A percentile compares a stretch with the other conserved stretches of the same genome.
Evolutionary conservation across 2,797 vertebrate genomes (phyloP).

Genomic region (Scyliorhinus canicula): DNA sequence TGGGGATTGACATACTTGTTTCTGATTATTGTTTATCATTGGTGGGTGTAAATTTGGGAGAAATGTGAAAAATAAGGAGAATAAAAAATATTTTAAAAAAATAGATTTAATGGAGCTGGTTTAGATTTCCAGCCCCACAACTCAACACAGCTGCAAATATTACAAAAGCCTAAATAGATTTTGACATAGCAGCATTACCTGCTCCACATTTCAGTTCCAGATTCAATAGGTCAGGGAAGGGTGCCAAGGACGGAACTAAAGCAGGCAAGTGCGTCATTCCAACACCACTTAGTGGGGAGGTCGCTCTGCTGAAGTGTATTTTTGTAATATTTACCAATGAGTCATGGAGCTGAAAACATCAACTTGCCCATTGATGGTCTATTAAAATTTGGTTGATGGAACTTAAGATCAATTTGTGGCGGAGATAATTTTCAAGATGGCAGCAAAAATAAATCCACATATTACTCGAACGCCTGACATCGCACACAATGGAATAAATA

Average conservation of each 20-base stretch:
- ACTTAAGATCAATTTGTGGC: background rate
- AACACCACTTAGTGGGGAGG: background rate
- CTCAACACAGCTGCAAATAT: background rate
- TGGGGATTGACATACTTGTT: too few relatives aligned
- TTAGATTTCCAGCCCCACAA: constrained; percentile 3
- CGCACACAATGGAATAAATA: background rate
- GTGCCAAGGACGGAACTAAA: background rate
- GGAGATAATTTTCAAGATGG: background rate
- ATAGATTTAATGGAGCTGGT: background rate
- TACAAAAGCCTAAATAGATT: background rate
- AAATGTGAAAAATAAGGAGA: too few relatives aligned
- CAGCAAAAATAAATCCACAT: background rate
- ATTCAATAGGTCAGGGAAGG: constrained; percentile 24
- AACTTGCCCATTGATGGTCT: background rate
- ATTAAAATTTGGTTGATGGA: background rate
- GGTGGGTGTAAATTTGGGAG: too few relatives aligned
- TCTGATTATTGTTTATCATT: too few relatives aligned
- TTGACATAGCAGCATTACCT: constrained; percentile 23
- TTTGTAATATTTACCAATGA: constrained; percentile 2
- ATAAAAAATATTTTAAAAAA: too few relatives aligned
- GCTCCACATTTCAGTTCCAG: constrained; percentile 19
- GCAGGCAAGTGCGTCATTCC: constrained; percentile 10
- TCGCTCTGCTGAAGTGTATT: background rate
- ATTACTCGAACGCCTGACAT: background rate
- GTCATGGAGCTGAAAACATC: background rate